Evolutionary conservation across 2,888 invertebrate species (phyloP).

Genomic region (Eurytoma californica): DNA sequence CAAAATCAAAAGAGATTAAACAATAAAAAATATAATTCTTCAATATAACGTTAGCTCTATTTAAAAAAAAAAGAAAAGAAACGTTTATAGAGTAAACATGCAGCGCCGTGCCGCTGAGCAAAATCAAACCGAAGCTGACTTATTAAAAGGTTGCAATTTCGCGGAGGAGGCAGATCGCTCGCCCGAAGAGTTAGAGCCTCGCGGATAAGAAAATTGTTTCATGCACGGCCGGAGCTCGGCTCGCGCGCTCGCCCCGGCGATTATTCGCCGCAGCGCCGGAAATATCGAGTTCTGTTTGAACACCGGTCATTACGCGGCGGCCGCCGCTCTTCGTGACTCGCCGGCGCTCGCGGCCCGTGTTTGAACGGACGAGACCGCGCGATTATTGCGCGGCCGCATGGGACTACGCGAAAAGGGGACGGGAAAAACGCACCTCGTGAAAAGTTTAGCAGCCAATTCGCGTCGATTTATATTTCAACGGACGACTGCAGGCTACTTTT

Average conservation of each 20-base stretch:
- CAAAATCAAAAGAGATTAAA: too few species aligned
- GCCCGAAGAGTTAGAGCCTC: neutral
- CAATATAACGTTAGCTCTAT: too few species aligned
- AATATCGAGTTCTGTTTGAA: conserved; percentile 60
- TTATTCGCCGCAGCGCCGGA: conserved; percentile 53
- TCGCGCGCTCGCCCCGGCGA: conserved; percentile 35
- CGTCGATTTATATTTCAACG: conserved; percentile 40
- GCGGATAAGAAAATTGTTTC: conserved; percentile 58
- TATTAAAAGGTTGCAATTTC: neutral
- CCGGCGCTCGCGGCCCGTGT: conserved; percentile 14
- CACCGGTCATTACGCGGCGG: conserved; percentile 54
- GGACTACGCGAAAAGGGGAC: conserved; percentile 11
- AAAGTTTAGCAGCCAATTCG: conserved; percentile 53
- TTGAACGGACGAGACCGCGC: conserved; percentile 22
- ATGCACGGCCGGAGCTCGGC: conserved; percentile 54
- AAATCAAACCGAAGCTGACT: neutral
- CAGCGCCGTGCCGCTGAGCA: too few species aligned
- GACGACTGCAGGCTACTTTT: neutral
- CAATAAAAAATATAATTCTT: too few species aligned
- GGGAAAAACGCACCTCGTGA: conserved; percentile 43
- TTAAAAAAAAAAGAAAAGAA: too few species aligned
- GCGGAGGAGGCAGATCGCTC: neutral
- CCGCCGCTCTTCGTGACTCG: conserved; percentile 34
- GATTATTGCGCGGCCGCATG: conserved; percentile 2
- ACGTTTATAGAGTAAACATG: too few species aligned